Evolutionary conservation across 2,797 vertebrate species (phyloP).

Genomic region (Diceros bicornis): DNA sequence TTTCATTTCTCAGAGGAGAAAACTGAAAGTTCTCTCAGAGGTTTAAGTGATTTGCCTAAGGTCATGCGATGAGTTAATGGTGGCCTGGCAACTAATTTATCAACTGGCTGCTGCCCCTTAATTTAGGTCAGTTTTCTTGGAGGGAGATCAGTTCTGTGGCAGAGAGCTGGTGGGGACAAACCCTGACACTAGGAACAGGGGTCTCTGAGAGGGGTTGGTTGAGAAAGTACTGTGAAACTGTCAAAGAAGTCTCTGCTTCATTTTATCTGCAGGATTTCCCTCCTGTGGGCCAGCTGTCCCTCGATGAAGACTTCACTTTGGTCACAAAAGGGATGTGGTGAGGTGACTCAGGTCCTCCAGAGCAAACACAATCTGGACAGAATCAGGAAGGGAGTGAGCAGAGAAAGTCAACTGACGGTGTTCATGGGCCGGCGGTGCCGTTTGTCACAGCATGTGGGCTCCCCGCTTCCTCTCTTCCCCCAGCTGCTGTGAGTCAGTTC

Average conservation of each 20-base stretch:
- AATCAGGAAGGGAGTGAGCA: not conserved
- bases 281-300: not conserved
- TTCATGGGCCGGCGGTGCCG: too few relatives aligned
- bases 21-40: not conserved
- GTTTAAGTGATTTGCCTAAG: not conserved
- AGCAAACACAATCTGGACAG: not conserved
- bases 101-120: not conserved
- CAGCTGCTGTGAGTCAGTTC: not conserved
- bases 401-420: not conserved
- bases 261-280: not conserved
- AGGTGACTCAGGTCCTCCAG: not conserved
- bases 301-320: not conserved
- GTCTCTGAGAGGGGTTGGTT: not conserved
- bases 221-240: not conserved
- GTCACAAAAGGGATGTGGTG: not conserved
- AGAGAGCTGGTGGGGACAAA: not conserved
- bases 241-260: not conserved
- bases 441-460: accelerated
- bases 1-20: not conserved
- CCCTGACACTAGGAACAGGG: not conserved
- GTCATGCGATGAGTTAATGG: not conserved
- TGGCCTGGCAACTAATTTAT: not conserved
- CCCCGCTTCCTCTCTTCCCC: not conserved
- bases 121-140: not conserved
- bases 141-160: not conserved